Evolutionary conservation across 2,113 vertebrate species (phyloP).

Genomic region (Todiramphus saurophagus): DNA sequence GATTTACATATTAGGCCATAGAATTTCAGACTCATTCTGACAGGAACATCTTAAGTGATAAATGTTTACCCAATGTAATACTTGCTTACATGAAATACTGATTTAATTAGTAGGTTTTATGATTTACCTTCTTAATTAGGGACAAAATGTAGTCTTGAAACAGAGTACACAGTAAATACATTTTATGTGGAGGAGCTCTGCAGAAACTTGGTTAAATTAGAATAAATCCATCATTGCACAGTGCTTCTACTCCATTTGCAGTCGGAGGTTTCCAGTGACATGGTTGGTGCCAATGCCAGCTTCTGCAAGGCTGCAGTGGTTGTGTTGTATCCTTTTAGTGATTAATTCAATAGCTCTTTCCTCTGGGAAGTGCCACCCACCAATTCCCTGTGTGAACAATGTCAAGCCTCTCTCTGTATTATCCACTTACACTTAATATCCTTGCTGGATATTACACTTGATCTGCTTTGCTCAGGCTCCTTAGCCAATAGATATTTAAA

Average conservation of each 20-base stretch:
- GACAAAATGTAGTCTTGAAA: not conserved
- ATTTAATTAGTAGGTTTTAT: constrained; percentile 31
- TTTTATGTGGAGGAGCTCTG: not conserved
- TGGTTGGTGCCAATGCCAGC: rapidly evolving
- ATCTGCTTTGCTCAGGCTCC: not conserved
- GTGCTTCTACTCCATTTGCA: not conserved
- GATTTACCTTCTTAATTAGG: constrained; percentile 50
- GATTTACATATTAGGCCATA: not conserved
- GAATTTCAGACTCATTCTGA: not conserved
- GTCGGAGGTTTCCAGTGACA: not conserved
- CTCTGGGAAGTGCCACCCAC: not conserved
- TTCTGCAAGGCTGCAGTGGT: rapidly evolving
- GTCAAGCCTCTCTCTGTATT: not conserved
- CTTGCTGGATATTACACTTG: not conserved
- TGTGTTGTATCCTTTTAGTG: not conserved
- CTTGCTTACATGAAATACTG: constrained; percentile 16
- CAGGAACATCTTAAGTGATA: not conserved
- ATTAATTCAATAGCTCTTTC: not conserved
- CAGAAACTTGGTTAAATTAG: not conserved
- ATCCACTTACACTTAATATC: not conserved
- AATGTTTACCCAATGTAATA: not conserved
- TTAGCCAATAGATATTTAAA: not conserved
- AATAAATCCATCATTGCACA: not conserved
- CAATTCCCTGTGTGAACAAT: not conserved
- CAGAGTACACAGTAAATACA: not conserved